phyloP scores from a whole-genome alignment of 2,797 vertebrate species.

The Lacerta agilis region DNA sequence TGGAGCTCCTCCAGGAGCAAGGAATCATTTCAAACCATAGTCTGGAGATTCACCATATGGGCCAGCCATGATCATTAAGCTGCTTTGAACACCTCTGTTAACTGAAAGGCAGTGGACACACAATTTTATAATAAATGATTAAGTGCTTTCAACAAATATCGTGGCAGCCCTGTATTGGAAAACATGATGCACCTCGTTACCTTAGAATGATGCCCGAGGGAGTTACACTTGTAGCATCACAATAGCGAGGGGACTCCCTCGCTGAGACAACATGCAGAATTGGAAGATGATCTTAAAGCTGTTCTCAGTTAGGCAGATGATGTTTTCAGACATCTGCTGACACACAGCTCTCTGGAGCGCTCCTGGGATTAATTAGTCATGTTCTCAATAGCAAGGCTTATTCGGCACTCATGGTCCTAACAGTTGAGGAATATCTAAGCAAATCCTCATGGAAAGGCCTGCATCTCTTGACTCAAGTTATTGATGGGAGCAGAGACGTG shows the following conservation, averaged over 20 bases:
- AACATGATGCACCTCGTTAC: background rate
- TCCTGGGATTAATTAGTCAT: background rate
- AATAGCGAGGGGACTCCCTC: background rate
- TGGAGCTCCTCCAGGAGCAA: no score
- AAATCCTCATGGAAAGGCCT: background rate
- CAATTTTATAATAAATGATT: background rate
- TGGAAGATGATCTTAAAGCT: background rate
- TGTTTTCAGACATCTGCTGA: background rate
- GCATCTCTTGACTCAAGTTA: background rate
- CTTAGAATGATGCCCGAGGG: background rate
- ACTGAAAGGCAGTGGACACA: background rate
- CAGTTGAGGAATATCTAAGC: background rate
- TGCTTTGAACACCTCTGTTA: background rate
- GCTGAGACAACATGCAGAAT: background rate
- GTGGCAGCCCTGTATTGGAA: background rate
- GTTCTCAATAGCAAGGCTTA: background rate
- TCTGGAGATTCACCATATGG: no score
- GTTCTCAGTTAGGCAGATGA: background rate
- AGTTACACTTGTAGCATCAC: background rate
- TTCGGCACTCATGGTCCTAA: background rate
- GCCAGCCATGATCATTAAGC: no score
- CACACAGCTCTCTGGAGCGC: background rate
- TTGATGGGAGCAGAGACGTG: background rate
- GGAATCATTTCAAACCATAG: no score
- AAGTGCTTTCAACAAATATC: background rate